These are phyloP conservation scores for Pocillopora grandis DNA, from an alignment of 92 coral and sea anemone genomes.

Conservation along the genomic window DNA sequence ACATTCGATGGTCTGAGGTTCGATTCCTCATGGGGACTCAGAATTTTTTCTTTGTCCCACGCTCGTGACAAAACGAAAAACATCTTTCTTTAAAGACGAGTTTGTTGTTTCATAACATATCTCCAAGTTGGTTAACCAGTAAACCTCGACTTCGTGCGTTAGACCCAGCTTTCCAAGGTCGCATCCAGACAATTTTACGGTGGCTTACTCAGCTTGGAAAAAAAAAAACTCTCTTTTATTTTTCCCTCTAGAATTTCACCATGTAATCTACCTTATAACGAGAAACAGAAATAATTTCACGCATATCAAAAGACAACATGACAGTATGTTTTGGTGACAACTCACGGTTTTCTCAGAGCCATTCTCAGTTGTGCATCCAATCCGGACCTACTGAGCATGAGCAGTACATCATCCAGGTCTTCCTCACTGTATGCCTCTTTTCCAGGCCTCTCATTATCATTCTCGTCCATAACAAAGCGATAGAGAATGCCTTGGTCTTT, in stretches of 20 bases:
- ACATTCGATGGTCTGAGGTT: too few relatives aligned
- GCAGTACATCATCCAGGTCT: conserved; percentile 67
- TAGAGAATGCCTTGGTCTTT: conserved; percentile 63
- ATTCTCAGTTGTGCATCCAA: conserved; percentile 87
- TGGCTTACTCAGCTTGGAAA: not conserved
- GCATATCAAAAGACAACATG: not conserved
- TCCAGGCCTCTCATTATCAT: conserved; percentile 7
- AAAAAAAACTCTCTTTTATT: too few relatives aligned
- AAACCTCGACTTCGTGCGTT: too few relatives aligned
- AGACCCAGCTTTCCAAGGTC: too few relatives aligned
- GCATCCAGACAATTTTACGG: not conserved
- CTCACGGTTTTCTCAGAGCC: conserved; percentile 78
- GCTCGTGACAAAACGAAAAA: too few relatives aligned
- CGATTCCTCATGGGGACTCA: too few relatives aligned
- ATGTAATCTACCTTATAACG: not conserved
- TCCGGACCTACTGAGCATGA: conserved; percentile 69
- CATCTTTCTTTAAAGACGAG: not conserved
- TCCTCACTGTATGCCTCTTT: conserved; percentile 58
- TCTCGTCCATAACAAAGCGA: conserved; percentile 59
- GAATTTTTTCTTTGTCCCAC: too few relatives aligned
- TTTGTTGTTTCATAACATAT: not conserved
- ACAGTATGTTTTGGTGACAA: not conserved
- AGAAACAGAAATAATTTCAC: not conserved
- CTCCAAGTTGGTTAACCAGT: too few relatives aligned
- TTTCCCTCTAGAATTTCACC: too few relatives aligned